A percentile compares a stretch with the other conserved stretches of the same genome.
Conservation (phyloP, 2,113 vertebrate genomes). For the Gorilla gorilla region DNA sequence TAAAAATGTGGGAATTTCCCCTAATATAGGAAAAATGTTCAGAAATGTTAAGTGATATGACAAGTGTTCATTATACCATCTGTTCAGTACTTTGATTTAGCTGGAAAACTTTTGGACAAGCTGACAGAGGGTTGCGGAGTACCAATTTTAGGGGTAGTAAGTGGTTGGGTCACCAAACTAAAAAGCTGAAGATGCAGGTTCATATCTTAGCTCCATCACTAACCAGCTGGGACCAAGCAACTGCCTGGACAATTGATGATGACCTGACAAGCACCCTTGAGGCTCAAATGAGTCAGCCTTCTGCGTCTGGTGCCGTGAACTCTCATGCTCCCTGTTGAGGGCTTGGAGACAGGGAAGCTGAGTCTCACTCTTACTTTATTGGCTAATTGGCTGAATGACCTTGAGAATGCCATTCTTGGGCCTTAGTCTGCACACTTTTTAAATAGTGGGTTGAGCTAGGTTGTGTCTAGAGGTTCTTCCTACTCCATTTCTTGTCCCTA, state of each 20-base stretch:
- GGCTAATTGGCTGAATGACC: not conserved
- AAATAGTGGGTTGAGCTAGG: not conserved
- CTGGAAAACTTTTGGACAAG: not conserved
- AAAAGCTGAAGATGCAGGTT: not conserved
- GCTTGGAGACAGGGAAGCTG: too few species aligned
- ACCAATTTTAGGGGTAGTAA: not conserved
- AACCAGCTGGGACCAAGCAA: not conserved
- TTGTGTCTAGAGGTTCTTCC: not conserved
- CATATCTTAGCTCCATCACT: not conserved
- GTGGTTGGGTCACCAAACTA: not conserved
- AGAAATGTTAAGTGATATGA: not conserved
- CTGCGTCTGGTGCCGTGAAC: not conserved
- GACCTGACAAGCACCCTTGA: not conserved
- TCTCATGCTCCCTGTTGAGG: fast-evolving
- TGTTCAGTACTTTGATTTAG: not conserved
- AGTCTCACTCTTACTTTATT: too few species aligned
- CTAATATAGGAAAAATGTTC: not conserved
- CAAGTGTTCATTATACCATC: not conserved
- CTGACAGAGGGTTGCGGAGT: not conserved
- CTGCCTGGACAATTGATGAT: not conserved
- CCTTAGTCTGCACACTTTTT: not conserved
- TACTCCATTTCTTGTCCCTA: not conserved
- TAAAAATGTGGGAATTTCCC: not conserved
- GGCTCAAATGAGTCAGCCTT: not conserved
- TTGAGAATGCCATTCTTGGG: not conserved